Evolutionary conservation across 1,140 invertebrate species (phyloP), one percentile per base, ranked within the genome.

Genomic region (Eupristina koningsbergeri): DNA sequence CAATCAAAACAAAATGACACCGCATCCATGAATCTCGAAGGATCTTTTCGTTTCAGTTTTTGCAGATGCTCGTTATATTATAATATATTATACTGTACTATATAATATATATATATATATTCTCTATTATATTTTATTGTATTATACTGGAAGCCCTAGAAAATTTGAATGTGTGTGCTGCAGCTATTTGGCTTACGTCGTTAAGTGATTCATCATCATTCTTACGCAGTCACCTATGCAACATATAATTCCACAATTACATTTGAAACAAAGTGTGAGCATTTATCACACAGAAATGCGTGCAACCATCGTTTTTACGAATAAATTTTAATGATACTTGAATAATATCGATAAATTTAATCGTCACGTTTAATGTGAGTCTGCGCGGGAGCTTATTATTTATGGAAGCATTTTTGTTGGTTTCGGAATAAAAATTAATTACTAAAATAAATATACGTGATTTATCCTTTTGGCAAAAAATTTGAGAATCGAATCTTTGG

Each of bases 31-130:
- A 17, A 73, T 31, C 9, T 39, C 22, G n/a, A 9, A 79, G 19
- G 61, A 79, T 53, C 64, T 26, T 71, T 71, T 80, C 22, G 26
- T 71, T 71, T 80, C 22, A 71, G 15, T 81, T 74, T 80, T 81
- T 39, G 53, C 80, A 81, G 80, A 74, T 74, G 69, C 80, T 81
- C 22, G 11, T 58, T 31, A 34, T 36, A 53, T 63, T n/a, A n/a
- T n/a, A n/a, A n/a, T n/a, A n/a, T n/a, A n/a, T n/a, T n/a, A n/a
- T n/a, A n/a, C n/a, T n/a, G n/a, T n/a, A n/a, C n/a, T n/a, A n/a
- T n/a, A n/a, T n/a, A n/a, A n/a, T n/a, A n/a, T n/a, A n/a, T n/a
- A n/a, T n/a, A n/a, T n/a, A n/a, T n/a, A n/a, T n/a, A n/a, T n/a
- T n/a, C n/a, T n/a, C n/a, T n/a, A n/a, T n/a, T n/a, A n/a, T n/a